These are phyloP conservation scores for Eremophila alpestris DNA, from an alignment of 2,797 vertebrate species.

Conservation along the genomic window DNA sequence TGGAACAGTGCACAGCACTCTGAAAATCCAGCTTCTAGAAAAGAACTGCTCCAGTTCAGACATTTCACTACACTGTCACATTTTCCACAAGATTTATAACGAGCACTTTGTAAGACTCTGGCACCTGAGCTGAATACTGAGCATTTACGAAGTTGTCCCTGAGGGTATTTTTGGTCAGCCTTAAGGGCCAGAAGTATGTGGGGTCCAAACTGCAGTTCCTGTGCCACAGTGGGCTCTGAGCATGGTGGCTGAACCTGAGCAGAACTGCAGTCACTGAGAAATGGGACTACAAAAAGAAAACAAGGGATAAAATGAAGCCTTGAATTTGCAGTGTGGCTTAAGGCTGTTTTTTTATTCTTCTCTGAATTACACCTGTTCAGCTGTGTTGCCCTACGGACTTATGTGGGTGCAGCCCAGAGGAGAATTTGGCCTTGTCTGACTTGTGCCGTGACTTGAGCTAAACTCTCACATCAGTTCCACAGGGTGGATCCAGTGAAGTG, in stretches of 20 bases:
- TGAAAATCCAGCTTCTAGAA: not conserved
- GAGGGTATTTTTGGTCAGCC: not conserved
- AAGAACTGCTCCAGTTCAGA: not conserved
- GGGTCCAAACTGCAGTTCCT: not conserved
- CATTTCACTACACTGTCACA: not conserved
- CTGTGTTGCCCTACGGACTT: rapidly evolving
- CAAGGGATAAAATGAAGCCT: not conserved
- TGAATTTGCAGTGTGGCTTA: not conserved
- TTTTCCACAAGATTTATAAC: slow-evolving; percentile 64
- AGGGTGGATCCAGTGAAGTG: not conserved
- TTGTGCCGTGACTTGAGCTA: not conserved
- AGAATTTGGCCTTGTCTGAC: not conserved
- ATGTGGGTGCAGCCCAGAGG: not conserved
- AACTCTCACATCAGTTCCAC: not conserved
- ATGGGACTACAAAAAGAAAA: not conserved
- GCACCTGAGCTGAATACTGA: slow-evolving; percentile 30
- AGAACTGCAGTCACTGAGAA: not conserved
- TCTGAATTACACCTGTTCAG: slow-evolving; percentile 5
- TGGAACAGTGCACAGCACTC: rapidly evolving
- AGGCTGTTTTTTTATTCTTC: not conserved
- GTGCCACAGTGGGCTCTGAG: not conserved
- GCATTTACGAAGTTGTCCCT: not conserved
- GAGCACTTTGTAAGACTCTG: slow-evolving; percentile 42
- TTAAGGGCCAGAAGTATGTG: not conserved
- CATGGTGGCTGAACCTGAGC: not conserved